These are phyloP conservation scores for Camponotus pennsylvanicus DNA, from an alignment of 1,140 invertebrate genomes.

Conservation along the genomic window DNA sequence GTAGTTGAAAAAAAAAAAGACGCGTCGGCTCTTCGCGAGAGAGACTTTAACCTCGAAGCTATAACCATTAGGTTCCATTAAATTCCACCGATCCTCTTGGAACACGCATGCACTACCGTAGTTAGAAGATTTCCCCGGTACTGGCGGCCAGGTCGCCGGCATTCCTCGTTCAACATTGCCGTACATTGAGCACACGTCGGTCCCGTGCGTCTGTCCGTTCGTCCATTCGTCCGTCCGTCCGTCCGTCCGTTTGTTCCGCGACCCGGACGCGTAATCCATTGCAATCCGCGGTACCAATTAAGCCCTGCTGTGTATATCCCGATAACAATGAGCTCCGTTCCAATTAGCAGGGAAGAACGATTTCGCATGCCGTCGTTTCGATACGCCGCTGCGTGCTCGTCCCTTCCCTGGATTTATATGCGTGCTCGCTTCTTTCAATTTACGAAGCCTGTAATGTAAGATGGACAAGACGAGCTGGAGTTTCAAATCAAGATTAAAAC, in stretches of 20 bases:
- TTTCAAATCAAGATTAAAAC: constrained; percentile 8
- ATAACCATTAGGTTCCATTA: constrained; percentile 77
- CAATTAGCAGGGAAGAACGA: constrained; percentile 42
- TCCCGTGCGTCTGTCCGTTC: constrained; percentile 24
- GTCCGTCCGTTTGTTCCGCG: constrained; percentile 5
- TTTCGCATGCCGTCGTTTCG: constrained; percentile 35
- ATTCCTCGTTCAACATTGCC: constrained; percentile 71
- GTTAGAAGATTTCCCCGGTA: constrained; percentile 67
- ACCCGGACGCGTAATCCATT: constrained; percentile 35
- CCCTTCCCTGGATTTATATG: not conserved
- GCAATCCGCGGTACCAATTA: constrained; percentile 62
- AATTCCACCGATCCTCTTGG: constrained; percentile 72
- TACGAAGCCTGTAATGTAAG: not conserved
- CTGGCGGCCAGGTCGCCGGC: constrained; percentile 53
- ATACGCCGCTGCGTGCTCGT: not conserved
- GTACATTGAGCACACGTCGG: constrained; percentile 65
- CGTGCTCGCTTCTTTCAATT: not conserved
- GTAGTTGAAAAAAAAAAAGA: constrained; percentile 17
- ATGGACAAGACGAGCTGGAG: constrained; percentile 4
- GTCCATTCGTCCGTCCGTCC: too few relatives aligned
- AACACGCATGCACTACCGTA: constrained; percentile 73
- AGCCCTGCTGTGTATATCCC: constrained; percentile 6
- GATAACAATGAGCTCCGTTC: constrained; percentile 61
- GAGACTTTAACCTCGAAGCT: constrained; percentile 66
- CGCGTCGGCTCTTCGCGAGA: constrained; percentile 50